phyloP scores from a whole-genome alignment of 2,888 invertebrate genomes.

The Monoplex corrugatus region DNA sequence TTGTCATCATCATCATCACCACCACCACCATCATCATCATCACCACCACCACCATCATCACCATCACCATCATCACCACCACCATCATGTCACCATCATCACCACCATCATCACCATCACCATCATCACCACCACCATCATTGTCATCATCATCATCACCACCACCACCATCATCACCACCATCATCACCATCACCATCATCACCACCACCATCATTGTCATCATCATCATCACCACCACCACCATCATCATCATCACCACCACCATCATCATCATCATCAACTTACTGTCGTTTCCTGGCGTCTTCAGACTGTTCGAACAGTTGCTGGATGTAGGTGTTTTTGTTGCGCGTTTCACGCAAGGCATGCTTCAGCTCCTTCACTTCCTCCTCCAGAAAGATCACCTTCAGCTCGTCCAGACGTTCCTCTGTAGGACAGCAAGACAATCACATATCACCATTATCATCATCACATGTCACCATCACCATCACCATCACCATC shows the following conservation, averaged over 20 bases:
- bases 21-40: slow-evolving; percentile 1
- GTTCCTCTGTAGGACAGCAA: slow-evolving; percentile 64
- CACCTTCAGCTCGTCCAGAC: slow-evolving; percentile 76
- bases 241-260: no score
- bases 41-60: slow-evolving; percentile 7
- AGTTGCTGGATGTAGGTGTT: slow-evolving; percentile 77
- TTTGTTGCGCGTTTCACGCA: slow-evolving; percentile 75
- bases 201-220: no score
- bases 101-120: neutral
- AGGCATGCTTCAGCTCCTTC: slow-evolving; percentile 76
- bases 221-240: no score
- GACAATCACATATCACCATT: no score
- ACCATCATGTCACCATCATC: neutral
- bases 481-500: no score
- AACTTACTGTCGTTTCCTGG: slow-evolving; percentile 74
- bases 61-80: slow-evolving; percentile 1
- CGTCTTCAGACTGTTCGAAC: slow-evolving; percentile 75
- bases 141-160: neutral
- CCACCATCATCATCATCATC: no score
- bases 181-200: no score
- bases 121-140: neutral
- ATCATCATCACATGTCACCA: no score
- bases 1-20: neutral
- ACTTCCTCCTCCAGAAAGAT: slow-evolving; percentile 79
- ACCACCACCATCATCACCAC: no score